Base-by-base conservation (phyloP, 2,797 vertebrate genomes). In the Leptoclinus maculatus region DNA sequence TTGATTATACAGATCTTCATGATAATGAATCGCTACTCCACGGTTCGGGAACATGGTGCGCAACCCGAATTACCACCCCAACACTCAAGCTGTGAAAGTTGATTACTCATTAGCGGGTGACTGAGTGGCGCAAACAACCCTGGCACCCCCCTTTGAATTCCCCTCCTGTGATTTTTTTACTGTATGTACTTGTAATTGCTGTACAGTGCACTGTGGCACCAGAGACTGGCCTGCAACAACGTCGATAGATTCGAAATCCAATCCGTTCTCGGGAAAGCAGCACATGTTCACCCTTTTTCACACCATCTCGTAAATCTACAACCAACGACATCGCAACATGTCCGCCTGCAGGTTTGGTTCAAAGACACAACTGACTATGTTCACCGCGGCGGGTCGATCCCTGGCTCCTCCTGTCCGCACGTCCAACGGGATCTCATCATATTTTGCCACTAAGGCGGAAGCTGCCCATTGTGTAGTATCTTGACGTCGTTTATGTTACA, bases 1-100 rank as follows among this genome's bases (percentile, higher is more conserved):
- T 98, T 99, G 97, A 99, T 99, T 98, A 99, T 98, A 98, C 97
- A 97, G 97, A 97, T 98, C 97, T 97, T 96, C 97, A 97, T 96
- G 96, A 98, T 99, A 99, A 99, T 98, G 97, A 98, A 97, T 97
- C 96, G 95, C 96, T 97, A 97, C 96, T 98, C 97, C 96, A 96
- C 96, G 96, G 96, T 97, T 97, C 96, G 95, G 96, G 96, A 97
- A 96, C 97, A 97, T 97, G 96, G 97, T 94, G 96, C 95, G 97
- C 96, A 96, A 96, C 96, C 91, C 94, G 97, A 98, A 99, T 99
- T 99, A 98, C 97, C 97, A 97, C 95, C 97, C 96, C 94, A 96
- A 97, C 96, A 96, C 96, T 98, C 98, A 98, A 91, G 97, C 98
- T 99, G 98, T 97, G 98, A 99, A 97, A 99, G 97, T 96, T 98